Conservation (phyloP, 2,797 vertebrate genomes). For the Acomys russatus region DNA sequence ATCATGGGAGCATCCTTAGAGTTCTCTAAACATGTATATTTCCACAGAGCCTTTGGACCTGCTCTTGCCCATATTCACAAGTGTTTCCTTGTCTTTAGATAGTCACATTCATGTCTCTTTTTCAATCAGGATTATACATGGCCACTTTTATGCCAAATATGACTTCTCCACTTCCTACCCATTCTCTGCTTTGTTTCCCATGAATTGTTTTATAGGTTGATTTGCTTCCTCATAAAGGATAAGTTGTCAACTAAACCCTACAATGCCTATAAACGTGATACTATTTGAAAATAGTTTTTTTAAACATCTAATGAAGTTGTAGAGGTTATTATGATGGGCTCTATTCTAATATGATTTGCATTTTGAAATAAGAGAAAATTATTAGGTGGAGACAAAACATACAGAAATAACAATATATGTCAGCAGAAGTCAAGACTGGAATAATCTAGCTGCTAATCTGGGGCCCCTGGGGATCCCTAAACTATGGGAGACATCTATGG, state of each 20-base stretch:
- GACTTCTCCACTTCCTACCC: not conserved
- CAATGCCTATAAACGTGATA: not conserved
- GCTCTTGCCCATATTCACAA: not conserved
- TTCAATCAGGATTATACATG: not conserved
- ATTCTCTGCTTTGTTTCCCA: slow-evolving; percentile 32
- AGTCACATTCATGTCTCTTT: not conserved
- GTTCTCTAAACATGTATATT: not conserved
- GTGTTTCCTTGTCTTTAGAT: not conserved
- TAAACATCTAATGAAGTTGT: not conserved
- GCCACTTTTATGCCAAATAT: not conserved
- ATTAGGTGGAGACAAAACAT: not conserved
- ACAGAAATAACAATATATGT: not conserved
- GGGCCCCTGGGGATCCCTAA: no score
- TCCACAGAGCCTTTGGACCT: not conserved
- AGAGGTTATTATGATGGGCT: not conserved
- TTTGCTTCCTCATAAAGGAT: not conserved
- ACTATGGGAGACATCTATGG: not conserved
- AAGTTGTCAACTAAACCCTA: not conserved
- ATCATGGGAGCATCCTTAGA: not conserved
- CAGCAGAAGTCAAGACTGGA: not conserved
- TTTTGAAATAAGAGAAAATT: slow-evolving; percentile 8
- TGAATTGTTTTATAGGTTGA: not conserved
- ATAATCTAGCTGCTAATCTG: not conserved
- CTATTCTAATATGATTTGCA: not conserved
- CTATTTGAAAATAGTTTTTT: slow-evolving; percentile 17